These are phyloP conservation scores for Drosophila anomalata DNA, from an alignment of 2,888 invertebrate genomes.

Conservation along the genomic window DNA sequence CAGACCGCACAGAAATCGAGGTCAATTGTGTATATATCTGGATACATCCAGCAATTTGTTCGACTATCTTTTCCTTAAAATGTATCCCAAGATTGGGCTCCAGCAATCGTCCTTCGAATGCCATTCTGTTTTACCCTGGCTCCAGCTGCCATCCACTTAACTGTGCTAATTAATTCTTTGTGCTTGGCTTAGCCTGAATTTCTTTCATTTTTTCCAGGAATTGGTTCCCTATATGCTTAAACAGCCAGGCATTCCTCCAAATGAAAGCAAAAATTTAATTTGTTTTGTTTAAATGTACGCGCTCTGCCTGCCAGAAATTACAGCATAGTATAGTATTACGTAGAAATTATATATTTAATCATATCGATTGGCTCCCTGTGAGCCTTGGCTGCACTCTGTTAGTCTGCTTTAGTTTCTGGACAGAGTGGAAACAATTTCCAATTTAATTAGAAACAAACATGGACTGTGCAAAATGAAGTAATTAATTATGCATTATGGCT, in stretches of 20 bases:
- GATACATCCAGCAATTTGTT: constrained; percentile 12
- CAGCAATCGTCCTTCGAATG: constrained; percentile 1
- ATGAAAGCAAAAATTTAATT: constrained; percentile 15
- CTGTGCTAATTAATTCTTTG: constrained; percentile 55
- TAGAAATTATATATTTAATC: constrained; percentile 20
- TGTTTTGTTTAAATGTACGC: not conserved
- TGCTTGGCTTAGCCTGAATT: constrained; percentile 21
- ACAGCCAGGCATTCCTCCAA: not conserved
- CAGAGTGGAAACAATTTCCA: constrained; percentile 36
- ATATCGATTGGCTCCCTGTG: constrained; percentile 20
- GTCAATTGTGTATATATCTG: constrained; percentile 49
- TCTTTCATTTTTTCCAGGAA: constrained; percentile 22
- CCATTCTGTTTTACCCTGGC: constrained; percentile 3
- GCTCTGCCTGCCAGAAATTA: not conserved
- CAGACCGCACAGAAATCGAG: constrained; percentile 59
- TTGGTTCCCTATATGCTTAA: constrained; percentile 6
- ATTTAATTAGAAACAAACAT: constrained; percentile 43
- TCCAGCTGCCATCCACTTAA: constrained; percentile 25
- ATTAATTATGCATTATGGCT: constrained; percentile 41
- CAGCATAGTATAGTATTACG: constrained; percentile 6
- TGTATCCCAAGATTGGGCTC: constrained; percentile 28
- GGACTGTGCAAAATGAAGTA: constrained; percentile 13
- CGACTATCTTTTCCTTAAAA: constrained; percentile 14
- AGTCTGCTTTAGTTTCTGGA: constrained; percentile 6
- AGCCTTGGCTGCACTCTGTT: constrained; percentile 2